Evolutionary conservation across 2,888 invertebrate genomes (phyloP), one percentile per base, ranked within the genome.

Genomic region (Leptogaster cylindrica): DNA sequence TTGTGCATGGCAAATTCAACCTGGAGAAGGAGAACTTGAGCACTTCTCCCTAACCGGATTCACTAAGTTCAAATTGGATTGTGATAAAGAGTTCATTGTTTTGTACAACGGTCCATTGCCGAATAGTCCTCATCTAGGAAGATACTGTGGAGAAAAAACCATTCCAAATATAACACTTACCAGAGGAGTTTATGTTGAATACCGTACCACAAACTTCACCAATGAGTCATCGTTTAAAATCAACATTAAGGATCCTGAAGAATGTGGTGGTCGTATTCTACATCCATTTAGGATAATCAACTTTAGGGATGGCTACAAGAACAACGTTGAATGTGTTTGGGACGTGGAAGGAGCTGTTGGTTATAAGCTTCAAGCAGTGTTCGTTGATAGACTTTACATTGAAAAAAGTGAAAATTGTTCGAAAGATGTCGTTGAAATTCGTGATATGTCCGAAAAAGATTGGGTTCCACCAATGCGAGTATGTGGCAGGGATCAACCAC

Each of bases 241-340:
- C 16, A 74, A 71, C 0, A 83, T 86, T n/a, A 52, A 16, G 20
- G 2, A 2, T 33, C n/a, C 33, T 2, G 36, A 55, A 55, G 12
- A 31, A 2, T 92, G 92, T 76, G 91, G 92, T 0, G 91, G 91
- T 8, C 77, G 83, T 8, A 78, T 88, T n/a, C 70, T 65, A 6
- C 75, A 76, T 72, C 78, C 78, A 0, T 79, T 74, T 68, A 74
- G 77, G 0, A n/a, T 68, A 1, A 75, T 80, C 3, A 70, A 72
- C 0, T 77, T 80, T 39, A 68, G 65, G 2, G 75, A 76, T 1
- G 70, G 69, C 2, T 95, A 95, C 78, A 84, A 84, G n/a, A 84
- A 87, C 69, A 91, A 92, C 77, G 82, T 86, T 50, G 93, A 94
- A 79, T 93, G 94, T 75, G 80, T 84, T 5, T 95, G 94, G 94